These are phyloP conservation scores for Syrphus vitripennis DNA, from an alignment of 2,888 invertebrate species.

Conservation along the genomic window DNA sequence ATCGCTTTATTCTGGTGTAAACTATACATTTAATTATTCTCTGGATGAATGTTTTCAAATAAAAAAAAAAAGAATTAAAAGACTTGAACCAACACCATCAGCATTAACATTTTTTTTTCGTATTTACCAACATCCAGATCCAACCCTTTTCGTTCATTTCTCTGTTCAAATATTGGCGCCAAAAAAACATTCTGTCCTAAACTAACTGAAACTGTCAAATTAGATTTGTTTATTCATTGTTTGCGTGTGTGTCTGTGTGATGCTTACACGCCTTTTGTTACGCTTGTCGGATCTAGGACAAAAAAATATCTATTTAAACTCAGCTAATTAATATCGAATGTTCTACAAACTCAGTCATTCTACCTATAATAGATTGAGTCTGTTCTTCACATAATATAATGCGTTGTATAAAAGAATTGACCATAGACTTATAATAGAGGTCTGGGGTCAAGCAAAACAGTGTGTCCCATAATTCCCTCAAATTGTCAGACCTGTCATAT, in stretches of 20 bases:
- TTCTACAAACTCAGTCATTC: slow-evolving; percentile 64
- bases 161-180: slow-evolving; percentile 58
- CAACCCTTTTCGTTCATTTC: neutral
- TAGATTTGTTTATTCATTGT: slow-evolving; percentile 47
- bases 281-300: neutral
- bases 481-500: slow-evolving; percentile 68
- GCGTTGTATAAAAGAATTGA: neutral
- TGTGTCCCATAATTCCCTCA: slow-evolving; percentile 63
- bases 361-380: neutral
- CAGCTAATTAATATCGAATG: slow-evolving; percentile 65
- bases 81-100: neutral
- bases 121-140: neutral
- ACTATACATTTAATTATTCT: neutral
- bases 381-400: neutral
- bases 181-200: slow-evolving; percentile 40
- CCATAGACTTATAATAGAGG: neutral
- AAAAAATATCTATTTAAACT: slow-evolving; percentile 39
- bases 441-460: slow-evolving; percentile 10
- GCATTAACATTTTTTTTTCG: neutral
- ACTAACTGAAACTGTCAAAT: slow-evolving; percentile 44
- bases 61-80: neutral
- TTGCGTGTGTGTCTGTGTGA: slow-evolving; percentile 33
- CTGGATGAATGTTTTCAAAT: neutral
- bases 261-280: slow-evolving; percentile 50
- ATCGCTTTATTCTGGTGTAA: neutral